A percentile compares a stretch with the other conserved stretches of the same genome.
Evolutionary conservation across 2,888 invertebrate genomes (phyloP).

Genomic region (Drosophila subquinaria): DNA sequence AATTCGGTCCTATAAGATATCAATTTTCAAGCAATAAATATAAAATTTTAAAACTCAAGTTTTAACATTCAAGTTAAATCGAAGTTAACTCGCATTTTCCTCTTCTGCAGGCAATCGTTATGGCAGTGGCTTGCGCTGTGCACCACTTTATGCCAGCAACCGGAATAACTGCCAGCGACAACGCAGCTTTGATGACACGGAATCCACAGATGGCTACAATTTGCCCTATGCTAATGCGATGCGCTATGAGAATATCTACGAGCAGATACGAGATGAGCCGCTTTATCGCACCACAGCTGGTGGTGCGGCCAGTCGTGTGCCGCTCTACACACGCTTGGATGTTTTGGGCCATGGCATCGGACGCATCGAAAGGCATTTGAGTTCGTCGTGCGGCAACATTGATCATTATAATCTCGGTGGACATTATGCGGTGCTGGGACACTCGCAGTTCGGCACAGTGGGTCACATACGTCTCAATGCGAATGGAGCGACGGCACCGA

Average conservation of each 20-base stretch:
- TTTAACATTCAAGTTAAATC: too few relatives aligned
- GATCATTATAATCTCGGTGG: constrained; percentile 86
- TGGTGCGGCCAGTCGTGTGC: constrained; percentile 59
- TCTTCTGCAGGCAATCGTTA: constrained; percentile 71
- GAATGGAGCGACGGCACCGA: constrained; percentile 56
- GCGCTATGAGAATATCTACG: constrained; percentile 87
- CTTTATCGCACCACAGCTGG: constrained; percentile 81
- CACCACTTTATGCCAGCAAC: constrained; percentile 62
- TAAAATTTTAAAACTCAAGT: too few relatives aligned
- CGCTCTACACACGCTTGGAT: constrained; percentile 87
- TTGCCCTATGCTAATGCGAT: constrained; percentile 80
- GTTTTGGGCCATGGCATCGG: constrained; percentile 87
- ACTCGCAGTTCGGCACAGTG: constrained; percentile 85
- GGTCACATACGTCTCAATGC: constrained; percentile 85
- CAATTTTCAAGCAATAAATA: too few relatives aligned
- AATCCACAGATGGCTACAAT: constrained; percentile 85
- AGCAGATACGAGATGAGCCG: constrained; percentile 87
- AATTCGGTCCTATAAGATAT: too few relatives aligned
- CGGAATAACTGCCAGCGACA: constrained; percentile 79
- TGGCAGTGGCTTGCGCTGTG: constrained; percentile 73
- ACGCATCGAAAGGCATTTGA: constrained; percentile 88
- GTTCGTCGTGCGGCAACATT: constrained; percentile 89
- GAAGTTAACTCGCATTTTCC: background rate
- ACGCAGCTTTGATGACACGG: constrained; percentile 85
- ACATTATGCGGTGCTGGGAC: constrained; percentile 85